Percentiles rank a stretch among this genome's conserved stretches.
phyloP scores from a whole-genome alignment of 2,888 invertebrate genomes.

The Athrips mouffetella region DNA sequence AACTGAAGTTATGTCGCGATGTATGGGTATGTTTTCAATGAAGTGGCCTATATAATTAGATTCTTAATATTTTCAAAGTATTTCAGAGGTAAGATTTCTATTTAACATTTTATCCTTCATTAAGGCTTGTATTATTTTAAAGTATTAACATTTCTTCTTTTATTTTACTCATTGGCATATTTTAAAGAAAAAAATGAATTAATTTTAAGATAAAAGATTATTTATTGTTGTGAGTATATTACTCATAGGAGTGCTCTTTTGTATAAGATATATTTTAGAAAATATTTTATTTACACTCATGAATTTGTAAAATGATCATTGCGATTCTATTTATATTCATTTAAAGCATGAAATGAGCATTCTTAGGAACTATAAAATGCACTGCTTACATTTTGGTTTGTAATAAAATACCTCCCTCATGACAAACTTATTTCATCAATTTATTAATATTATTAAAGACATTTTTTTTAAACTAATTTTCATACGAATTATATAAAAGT shows the following conservation, averaged over 20 bases:
- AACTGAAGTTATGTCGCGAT: slow-evolving; percentile 56
- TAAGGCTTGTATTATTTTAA: slow-evolving; percentile 68
- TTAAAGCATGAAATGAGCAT: slow-evolving; percentile 31
- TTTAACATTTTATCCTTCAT: slow-evolving; percentile 57
- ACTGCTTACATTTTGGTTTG: slow-evolving; percentile 44
- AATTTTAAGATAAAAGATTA: slow-evolving; percentile 27
- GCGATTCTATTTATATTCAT: slow-evolving; percentile 18
- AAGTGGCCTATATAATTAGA: slow-evolving; percentile 67
- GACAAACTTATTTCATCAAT: slow-evolving; percentile 54
- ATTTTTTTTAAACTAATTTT: slow-evolving; percentile 69
- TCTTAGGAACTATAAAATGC: slow-evolving; percentile 34
- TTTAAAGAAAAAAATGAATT: slow-evolving; percentile 21
- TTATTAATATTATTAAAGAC: slow-evolving; percentile 67
- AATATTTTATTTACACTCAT: slow-evolving; percentile 14
- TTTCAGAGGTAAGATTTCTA: slow-evolving; percentile 59
- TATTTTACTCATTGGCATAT: slow-evolving; percentile 36
- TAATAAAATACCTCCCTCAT: slow-evolving; percentile 48
- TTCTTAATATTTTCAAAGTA: slow-evolving; percentile 55
- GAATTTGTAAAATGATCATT: slow-evolving; percentile 8
- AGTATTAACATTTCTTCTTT: slow-evolving; percentile 63
- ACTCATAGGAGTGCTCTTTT: slow-evolving; percentile 23
- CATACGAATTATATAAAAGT: slow-evolving; percentile 73
- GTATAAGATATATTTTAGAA: slow-evolving; percentile 18
- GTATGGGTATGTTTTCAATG: slow-evolving; percentile 51
- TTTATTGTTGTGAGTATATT: slow-evolving; percentile 28